Evolutionary conservation across 2,888 invertebrate genomes (phyloP), one percentile per base, ranked within the genome.

Genomic region (Xestia sexstrigata): DNA sequence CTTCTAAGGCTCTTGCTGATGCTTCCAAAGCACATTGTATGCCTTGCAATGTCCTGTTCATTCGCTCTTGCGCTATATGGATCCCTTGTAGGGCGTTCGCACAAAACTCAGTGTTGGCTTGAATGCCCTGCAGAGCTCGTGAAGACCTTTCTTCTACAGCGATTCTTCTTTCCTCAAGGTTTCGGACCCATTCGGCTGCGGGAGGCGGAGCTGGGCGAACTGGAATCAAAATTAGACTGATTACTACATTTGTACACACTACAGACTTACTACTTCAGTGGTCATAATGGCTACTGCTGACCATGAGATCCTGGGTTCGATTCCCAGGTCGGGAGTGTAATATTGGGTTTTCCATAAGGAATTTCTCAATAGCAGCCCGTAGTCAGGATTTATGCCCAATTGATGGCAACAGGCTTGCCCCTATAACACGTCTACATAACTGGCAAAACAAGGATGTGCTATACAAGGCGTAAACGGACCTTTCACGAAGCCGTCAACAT

Each of bases 21-120:
- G 52, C 65, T 55, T 76, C 76, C 8, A 76, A 30, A 6, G 55
- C 76, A 26, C 17, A 47, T 77, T 77, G 65, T 66, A 77, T 76
- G 5, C 76, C 66, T 55, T 76, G 52, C 26, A 76, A 77, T 6
- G 66, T 49, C 9, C n/a, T 26, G 60, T 78, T 77, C 78, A 78
- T 68, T 17, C 49, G 49, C 42, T 78, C 77, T 45, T 69, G 78
- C 6, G 70, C 70, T 63, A 23, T 70, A 55, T 63, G 52, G 5
- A 79, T 63, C 13, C 60, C 60, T 62, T 78, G 60, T 13, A 69
- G 49, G 17, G 77, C 68, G 13, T 0, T 77, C n/a, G 78, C 78
- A 69, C 52, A 63, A n/a, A 55, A 70, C 70, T 79, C 63, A 7
- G 62, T 70, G 20, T 70, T 70, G 17, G 63, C 47, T 2, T 79